phyloP scores from a whole-genome alignment of 1,140 invertebrate genomes.

The Scaptomyza hsui region DNA sequence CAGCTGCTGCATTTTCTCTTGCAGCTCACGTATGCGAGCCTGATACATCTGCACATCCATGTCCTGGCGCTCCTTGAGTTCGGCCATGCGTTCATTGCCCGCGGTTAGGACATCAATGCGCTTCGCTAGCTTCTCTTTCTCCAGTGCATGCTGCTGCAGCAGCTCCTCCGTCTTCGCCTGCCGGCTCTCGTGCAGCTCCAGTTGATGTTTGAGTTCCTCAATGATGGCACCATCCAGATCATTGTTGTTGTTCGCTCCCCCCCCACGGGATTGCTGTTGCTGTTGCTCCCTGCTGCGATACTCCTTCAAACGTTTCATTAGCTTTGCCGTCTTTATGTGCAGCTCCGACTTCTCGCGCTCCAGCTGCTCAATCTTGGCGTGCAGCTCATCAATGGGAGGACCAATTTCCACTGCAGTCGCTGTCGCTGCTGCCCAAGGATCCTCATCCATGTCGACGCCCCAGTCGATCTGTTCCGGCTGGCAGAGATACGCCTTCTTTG shows the following conservation, averaged over 20 bases:
- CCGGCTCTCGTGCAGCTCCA: conserved; percentile 87
- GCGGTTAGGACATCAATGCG: conserved; percentile 89
- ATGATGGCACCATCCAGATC: conserved; percentile 90
- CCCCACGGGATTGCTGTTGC: conserved; percentile 64
- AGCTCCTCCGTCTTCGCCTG: conserved; percentile 86
- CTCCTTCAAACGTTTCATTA: conserved; percentile 91
- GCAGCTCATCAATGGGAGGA: conserved; percentile 53
- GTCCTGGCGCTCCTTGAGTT: conserved; percentile 92
- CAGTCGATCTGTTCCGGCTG: conserved; percentile 85
- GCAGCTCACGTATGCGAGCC: conserved; percentile 88
- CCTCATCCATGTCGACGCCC: conserved; percentile 84
- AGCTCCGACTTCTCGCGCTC: conserved; percentile 86
- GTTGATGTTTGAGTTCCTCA: conserved; percentile 89
- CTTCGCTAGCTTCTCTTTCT: conserved; percentile 88
- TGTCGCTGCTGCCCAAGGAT: conserved; percentile 56
- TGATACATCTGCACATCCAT: conserved; percentile 89
- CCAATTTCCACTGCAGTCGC: conserved; percentile 6
- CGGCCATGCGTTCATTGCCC: conserved; percentile 90
- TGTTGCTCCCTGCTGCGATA: conserved; percentile 85
- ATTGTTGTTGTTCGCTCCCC: conserved; percentile 69
- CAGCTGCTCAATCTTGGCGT: conserved; percentile 84
- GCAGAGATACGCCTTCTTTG: conserved; percentile 86
- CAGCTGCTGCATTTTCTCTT: conserved; percentile 86
- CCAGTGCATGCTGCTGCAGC: conserved; percentile 86
- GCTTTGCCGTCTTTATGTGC: conserved; percentile 88